Evolutionary conservation across 2,797 vertebrate species (phyloP).

Genomic region (Poeciliopsis gracilis): DNA sequence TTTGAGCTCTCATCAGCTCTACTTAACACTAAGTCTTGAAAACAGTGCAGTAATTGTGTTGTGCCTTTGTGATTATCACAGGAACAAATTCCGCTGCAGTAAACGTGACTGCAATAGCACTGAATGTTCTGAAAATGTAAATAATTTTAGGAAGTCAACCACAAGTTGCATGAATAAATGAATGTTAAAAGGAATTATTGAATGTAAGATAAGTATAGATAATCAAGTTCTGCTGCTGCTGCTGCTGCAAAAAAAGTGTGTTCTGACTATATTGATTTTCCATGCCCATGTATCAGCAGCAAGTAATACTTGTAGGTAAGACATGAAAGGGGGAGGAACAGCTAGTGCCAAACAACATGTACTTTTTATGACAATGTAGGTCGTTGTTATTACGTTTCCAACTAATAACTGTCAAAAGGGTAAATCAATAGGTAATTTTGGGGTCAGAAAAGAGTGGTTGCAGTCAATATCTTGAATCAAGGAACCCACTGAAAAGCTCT

Average conservation of each 20-base stretch:
- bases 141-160: neutral
- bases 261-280: conserved; percentile 52
- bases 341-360: conserved; percentile 59
- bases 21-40: neutral
- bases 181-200: conserved; percentile 13
- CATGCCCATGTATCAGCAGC: conserved; percentile 32
- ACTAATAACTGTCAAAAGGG: conserved; percentile 81
- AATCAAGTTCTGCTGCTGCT: conserved; percentile 14
- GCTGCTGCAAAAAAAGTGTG: conserved; percentile 7
- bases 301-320: conserved; percentile 41
- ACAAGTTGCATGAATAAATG: neutral
- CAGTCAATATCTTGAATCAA: conserved; percentile 76
- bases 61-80: neutral
- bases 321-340: conserved; percentile 48
- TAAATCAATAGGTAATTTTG: conserved; percentile 84
- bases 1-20: neutral
- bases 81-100: neutral
- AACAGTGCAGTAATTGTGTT: neutral
- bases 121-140: neutral
- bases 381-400: conserved; percentile 80
- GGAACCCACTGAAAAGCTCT: conserved; percentile 60
- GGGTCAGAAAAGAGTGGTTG: conserved; percentile 72
- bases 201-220: neutral
- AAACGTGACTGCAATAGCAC: neutral
- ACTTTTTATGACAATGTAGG: conserved; percentile 76